A percentile compares a stretch with the other conserved stretches of the same genome.
phyloP scores from a whole-genome alignment of 2,888 invertebrate genomes.

The Apamea epomidion region DNA sequence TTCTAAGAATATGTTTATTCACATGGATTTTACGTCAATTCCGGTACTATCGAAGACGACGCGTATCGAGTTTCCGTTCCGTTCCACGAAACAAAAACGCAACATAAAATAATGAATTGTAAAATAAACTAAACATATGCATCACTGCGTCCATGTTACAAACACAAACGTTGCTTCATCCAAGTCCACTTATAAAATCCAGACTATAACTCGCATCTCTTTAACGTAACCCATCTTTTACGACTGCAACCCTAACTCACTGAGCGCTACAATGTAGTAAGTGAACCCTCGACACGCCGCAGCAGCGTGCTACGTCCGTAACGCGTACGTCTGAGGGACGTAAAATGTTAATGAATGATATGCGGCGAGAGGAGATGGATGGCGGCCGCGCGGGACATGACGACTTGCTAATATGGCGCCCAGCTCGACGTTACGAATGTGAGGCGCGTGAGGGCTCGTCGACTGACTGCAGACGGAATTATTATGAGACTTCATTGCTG shows the following conservation, averaged over 20 bases:
- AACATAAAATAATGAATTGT: not conserved
- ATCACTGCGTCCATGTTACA: not conserved
- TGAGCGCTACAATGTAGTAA: slow-evolving; percentile 41
- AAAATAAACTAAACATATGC: not conserved
- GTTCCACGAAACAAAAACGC: not conserved
- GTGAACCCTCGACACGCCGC: slow-evolving; percentile 34
- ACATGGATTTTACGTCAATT: not conserved
- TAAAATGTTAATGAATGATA: slow-evolving; percentile 65
- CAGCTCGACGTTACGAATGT: slow-evolving; percentile 37
- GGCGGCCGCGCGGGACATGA: slow-evolving; percentile 40
- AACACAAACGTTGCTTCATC: not conserved
- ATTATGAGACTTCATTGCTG: not conserved
- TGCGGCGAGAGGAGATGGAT: slow-evolving; percentile 54
- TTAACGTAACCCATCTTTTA: slow-evolving; percentile 28
- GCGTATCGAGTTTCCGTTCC: too few species aligned
- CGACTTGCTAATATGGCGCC: slow-evolving; percentile 52
- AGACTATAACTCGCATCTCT: not conserved
- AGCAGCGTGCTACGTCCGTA: slow-evolving; percentile 19
- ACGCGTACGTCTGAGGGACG: slow-evolving; percentile 40
- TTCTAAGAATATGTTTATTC: not conserved
- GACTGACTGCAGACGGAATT: slow-evolving; percentile 17
- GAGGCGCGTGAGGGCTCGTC: slow-evolving; percentile 35
- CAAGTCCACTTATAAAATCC: slow-evolving; percentile 5
- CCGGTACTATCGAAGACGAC: not conserved
- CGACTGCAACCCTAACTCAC: slow-evolving; percentile 22